A percentile compares a stretch with the other conserved stretches of the same genome.
Evolutionary conservation across 2,113 vertebrate species (phyloP).

Genomic region (Conger conger): DNA sequence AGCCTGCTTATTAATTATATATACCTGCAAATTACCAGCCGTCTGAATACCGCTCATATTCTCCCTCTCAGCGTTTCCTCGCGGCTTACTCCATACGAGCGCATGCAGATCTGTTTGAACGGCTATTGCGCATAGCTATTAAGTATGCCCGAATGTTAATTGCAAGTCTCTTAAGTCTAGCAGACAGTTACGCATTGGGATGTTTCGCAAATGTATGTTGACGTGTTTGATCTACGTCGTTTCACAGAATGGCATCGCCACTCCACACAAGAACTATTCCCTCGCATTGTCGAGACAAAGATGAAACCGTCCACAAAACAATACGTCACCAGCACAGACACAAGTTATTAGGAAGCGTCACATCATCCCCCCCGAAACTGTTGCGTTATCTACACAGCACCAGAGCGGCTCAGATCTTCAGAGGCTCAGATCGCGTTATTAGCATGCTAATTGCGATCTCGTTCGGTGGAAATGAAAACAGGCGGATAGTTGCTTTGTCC

Average conservation of each 20-base stretch:
- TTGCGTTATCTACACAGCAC: conserved; percentile 64
- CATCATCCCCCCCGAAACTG: conserved; percentile 54
- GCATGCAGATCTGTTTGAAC: conserved; percentile 42
- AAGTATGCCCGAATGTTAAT: conserved; percentile 49
- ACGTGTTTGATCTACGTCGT: conserved; percentile 62
- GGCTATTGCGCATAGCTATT: conserved; percentile 53
- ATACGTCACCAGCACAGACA: neutral
- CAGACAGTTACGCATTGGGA: conserved; percentile 42
- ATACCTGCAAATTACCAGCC: conserved; percentile 14
- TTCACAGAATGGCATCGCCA: neutral
- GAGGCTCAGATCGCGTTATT: conserved; percentile 57
- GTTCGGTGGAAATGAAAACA: conserved; percentile 45
- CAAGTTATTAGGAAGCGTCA: conserved; percentile 49
- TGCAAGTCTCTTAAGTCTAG: conserved; percentile 39
- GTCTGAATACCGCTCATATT: conserved; percentile 34
- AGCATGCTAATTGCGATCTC: conserved; percentile 61
- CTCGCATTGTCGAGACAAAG: neutral
- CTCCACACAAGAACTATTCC: neutral
- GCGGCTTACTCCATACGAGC: conserved; percentile 33
- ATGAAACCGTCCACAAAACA: conserved; percentile 50
- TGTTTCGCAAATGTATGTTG: conserved; percentile 34
- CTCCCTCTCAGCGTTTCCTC: conserved; percentile 21
- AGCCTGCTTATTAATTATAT: conserved; percentile 15
- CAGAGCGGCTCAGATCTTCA: conserved; percentile 58
- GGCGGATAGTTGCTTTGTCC: conserved; percentile 46